A percentile compares a stretch with the other conserved stretches of the same genome.
These are phyloP conservation scores for Holcopasites calliopsidis DNA, from an alignment of 1,140 invertebrate species.

Conservation along the genomic window DNA sequence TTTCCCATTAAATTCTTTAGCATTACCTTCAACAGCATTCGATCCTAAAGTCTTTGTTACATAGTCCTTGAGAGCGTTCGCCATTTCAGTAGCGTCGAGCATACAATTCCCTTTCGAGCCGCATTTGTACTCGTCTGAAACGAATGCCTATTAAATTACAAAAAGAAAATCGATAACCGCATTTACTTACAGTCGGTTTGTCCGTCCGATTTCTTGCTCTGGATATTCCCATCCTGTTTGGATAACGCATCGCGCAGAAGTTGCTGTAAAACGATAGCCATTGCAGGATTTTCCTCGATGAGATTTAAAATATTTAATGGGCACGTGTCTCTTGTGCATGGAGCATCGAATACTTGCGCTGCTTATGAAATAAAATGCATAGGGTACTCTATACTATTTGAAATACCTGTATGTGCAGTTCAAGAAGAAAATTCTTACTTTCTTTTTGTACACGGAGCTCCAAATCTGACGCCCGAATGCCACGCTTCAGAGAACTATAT, in stretches of 20 bases:
- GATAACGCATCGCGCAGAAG: no score
- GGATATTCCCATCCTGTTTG: not conserved
- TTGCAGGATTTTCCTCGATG: constrained; percentile 14
- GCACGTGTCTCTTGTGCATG: constrained; percentile 18
- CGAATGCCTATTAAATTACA: not conserved
- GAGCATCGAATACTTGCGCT: not conserved
- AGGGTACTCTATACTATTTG: not conserved
- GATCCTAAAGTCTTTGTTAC: constrained; percentile 1
- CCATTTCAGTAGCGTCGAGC: constrained; percentile 3
- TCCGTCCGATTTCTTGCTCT: not conserved
- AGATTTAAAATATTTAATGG: constrained; percentile 12
- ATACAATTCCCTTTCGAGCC: not conserved
- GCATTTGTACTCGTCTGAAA: constrained; percentile 12
- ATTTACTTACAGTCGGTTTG: constrained; percentile 17
- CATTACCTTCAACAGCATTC: not conserved
- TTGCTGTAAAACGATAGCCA: constrained; percentile 5
- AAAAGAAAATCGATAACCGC: not conserved
- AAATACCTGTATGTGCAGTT: not conserved
- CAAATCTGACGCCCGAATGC: not conserved
- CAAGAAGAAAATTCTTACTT: not conserved
- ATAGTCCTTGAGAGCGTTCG: constrained; percentile 29
- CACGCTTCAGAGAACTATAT: not conserved
- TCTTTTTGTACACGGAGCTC: not conserved
- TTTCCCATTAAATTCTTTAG: not conserved
- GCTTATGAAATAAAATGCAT: not conserved